Evolutionary conservation across 2,888 invertebrate species (phyloP).

Genomic region (Acanthococcus lagerstroemiae): DNA sequence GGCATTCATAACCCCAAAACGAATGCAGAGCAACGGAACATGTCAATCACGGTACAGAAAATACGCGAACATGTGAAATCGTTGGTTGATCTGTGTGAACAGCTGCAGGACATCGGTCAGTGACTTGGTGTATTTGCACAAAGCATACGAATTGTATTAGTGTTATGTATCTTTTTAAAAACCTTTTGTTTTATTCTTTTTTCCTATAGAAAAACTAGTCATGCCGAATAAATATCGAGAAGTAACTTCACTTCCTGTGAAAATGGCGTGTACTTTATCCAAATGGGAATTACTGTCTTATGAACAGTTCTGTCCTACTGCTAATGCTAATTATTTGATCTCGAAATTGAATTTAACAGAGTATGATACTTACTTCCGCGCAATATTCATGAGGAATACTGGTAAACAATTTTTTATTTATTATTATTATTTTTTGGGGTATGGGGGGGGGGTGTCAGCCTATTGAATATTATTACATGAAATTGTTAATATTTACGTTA

Average conservation of each 20-base stretch:
- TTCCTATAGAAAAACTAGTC: slow-evolving; percentile 5
- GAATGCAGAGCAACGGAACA: slow-evolving; percentile 28
- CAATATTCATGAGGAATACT: slow-evolving; percentile 9
- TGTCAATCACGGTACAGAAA: not conserved
- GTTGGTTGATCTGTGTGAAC: slow-evolving; percentile 55
- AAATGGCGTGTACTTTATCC: slow-evolving; percentile 16
- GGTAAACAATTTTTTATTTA: not conserved
- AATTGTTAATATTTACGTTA: no score
- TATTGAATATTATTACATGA: no score
- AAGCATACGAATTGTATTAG: no score
- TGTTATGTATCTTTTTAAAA: no score
- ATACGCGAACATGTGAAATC: slow-evolving; percentile 16
- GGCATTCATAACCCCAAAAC: slow-evolving; percentile 21
- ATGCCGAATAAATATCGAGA: slow-evolving; percentile 9
- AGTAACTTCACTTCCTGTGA: slow-evolving; percentile 8
- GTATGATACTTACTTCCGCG: slow-evolving; percentile 14
- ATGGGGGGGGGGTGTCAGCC: no score
- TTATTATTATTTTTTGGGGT: slow-evolving; percentile 36
- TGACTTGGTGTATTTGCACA: no score
- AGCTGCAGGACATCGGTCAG: slow-evolving; percentile 56
- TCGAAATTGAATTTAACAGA: slow-evolving; percentile 10
- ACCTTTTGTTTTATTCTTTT: no score
- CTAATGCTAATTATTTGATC: not conserved
- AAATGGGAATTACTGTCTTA: slow-evolving; percentile 23
- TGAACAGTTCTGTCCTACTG: not conserved